Base-by-base conservation (phyloP, 2,888 invertebrate species). In the Drosophila greeni region DNA sequence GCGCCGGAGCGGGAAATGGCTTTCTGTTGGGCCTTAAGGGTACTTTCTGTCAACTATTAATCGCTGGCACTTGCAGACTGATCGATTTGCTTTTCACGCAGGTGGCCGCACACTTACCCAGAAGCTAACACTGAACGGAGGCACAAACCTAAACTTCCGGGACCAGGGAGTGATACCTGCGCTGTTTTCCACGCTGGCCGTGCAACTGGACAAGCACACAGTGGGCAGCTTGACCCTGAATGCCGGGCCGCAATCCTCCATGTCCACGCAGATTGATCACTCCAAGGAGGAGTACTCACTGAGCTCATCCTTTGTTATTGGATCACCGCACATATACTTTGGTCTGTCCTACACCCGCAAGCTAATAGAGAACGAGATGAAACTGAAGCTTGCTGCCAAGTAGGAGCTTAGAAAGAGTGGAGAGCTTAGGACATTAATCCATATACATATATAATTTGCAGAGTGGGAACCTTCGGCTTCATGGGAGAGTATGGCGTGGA, bases 401-500 rank as follows among this genome's bases (percentile, higher is more conserved):
- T 96, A 90, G 92, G 93, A 91, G 7, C 1, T 11, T 6, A 20
- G 14, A 14, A 5, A 14, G 8, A 8, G 14, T 7, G 7, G n/a
- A 5, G 12, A 18, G 3, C 1, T 11, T 4, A 11, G 18, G 3
- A 33, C 8, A 7, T 2, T 18, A 9, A 34, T 18, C 2, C 0
- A 26, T 11, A 23, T 9, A 11, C 52, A 9, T 29, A n/a, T n/a
- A n/a, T n/a, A n/a, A 64, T 62, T 87, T 88, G n/a, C 86, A 96
- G 95, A 88, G 90, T 92, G 43, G 96, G 97, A 14, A 95, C 96
- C 1, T 95, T 96, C 88, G 97, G 97, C 7, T 94, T 93, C 4
- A 90, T 95, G 58, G 90, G 96, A 0, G 97, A 98, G 86, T 98
- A 97, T 86, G 97, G 97, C 0, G 94, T 95, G 1, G 97, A 98